phyloP scores from a whole-genome alignment of 2,797 vertebrate genomes.

The Sciaenops ocellatus region DNA sequence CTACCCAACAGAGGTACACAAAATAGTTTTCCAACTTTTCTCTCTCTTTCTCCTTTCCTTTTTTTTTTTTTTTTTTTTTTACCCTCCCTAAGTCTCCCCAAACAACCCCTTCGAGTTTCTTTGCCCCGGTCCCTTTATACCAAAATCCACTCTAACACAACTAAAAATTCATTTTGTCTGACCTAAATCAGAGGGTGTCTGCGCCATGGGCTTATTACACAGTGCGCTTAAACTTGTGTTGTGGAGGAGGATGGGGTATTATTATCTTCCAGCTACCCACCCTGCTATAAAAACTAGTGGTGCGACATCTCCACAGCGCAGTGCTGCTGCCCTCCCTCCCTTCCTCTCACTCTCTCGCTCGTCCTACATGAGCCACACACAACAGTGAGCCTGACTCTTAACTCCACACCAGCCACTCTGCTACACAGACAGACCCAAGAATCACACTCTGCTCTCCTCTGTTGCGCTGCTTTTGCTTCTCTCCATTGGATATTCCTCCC shows the following conservation, averaged over 20 bases:
- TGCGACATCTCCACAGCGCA: constrained; percentile 89
- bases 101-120: constrained; percentile 80
- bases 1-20: constrained; percentile 67
- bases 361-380: constrained; percentile 80
- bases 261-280: constrained; percentile 92
- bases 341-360: constrained; percentile 81
- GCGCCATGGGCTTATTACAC: constrained; percentile 87
- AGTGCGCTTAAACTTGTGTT: constrained; percentile 87
- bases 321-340: constrained; percentile 84
- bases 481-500: constrained; percentile 75
- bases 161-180: constrained; percentile 91
- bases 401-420: constrained; percentile 76
- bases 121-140: constrained; percentile 81
- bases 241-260: constrained; percentile 92
- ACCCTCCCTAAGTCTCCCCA: constrained; percentile 78
- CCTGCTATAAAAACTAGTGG: constrained; percentile 90
- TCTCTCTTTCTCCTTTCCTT: constrained; percentile 55
- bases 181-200: constrained; percentile 90
- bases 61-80: constrained; percentile 60
- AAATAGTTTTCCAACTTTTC: constrained; percentile 76
- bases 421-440: constrained; percentile 74
- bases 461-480: constrained; percentile 59
- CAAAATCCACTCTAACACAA: constrained; percentile 86
- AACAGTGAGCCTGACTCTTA: constrained; percentile 78
- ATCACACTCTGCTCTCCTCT: constrained; percentile 68